These are phyloP conservation scores for Sturmia bella DNA, from an alignment of 2,888 invertebrate genomes.

Conservation along the genomic window DNA sequence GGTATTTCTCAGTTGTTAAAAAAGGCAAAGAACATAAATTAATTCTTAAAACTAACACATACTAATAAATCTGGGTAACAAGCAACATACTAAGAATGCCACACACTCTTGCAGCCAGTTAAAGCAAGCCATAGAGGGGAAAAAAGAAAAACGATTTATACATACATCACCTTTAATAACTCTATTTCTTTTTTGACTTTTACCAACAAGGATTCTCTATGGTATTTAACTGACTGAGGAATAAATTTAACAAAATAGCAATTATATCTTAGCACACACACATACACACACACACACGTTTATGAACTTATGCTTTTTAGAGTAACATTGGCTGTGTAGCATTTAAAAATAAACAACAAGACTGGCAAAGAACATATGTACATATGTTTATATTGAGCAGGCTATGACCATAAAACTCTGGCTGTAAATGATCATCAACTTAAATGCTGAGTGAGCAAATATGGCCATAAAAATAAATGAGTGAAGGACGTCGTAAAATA, in stretches of 20 bases:
- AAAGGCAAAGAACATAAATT: conserved; percentile 41
- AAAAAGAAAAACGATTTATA: background rate
- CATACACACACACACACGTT: background rate
- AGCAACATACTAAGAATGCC: conserved; percentile 1
- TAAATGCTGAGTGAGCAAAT: conserved; percentile 82
- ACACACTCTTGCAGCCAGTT: background rate
- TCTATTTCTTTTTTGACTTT: conserved; percentile 45
- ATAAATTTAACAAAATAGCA: background rate
- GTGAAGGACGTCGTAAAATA: conserved; percentile 80
- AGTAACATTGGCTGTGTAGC: conserved; percentile 3
- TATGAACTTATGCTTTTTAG: background rate
- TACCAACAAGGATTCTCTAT: conserved; percentile 14
- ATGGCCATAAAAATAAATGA: conserved; percentile 82
- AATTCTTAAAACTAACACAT: conserved; percentile 38
- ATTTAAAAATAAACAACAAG: conserved; percentile 1
- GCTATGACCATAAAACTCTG: conserved; percentile 80
- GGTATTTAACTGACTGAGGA: conserved; percentile 3
- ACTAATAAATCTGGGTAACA: conserved; percentile 52
- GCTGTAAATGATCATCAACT: conserved; percentile 82
- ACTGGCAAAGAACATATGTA: conserved; percentile 59
- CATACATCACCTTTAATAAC: conserved; percentile 62
- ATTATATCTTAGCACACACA: conserved; percentile 10
- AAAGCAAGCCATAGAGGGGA: background rate
- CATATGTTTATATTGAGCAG: too few relatives aligned
- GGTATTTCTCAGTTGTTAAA: conserved; percentile 26